These are phyloP conservation scores for Encarsia formosa DNA, from an alignment of 2,888 invertebrate species.

Conservation along the genomic window DNA sequence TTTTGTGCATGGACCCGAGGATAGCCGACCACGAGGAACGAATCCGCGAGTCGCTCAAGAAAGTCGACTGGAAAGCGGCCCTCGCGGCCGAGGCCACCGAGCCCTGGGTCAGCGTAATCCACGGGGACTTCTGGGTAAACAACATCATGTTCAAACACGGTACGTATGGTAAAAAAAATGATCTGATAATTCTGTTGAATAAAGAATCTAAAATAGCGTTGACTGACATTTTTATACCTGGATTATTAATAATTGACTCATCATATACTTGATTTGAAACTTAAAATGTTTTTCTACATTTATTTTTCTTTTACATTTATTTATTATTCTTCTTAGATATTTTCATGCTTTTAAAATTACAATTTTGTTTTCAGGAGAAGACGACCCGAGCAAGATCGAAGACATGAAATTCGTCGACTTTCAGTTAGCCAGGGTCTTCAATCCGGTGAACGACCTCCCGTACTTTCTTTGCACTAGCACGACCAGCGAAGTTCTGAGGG, in stretches of 20 bases:
- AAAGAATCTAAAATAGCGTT: constrained; percentile 28
- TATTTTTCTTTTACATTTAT: not conserved
- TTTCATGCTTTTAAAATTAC: not conserved
- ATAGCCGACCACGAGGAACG: not conserved
- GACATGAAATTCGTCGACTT: constrained; percentile 59
- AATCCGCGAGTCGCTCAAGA: not conserved
- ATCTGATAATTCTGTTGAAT: constrained; percentile 57
- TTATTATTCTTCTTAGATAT: constrained; percentile 33
- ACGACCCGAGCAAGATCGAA: constrained; percentile 39
- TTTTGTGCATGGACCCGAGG: not conserved
- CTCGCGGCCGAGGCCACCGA: constrained; percentile 34
- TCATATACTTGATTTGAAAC: no score
- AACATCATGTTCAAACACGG: constrained; percentile 54
- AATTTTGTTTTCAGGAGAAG: constrained; percentile 26
- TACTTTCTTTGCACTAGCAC: constrained; percentile 58
- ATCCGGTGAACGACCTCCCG: constrained; percentile 54
- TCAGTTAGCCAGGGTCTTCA: constrained; percentile 56
- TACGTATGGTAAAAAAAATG: constrained; percentile 47
- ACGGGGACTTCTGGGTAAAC: constrained; percentile 61
- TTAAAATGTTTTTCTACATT: no score
- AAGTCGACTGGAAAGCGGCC: not conserved
- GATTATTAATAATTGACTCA: no score
- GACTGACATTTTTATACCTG: no score
- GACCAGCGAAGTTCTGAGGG: constrained; percentile 47
- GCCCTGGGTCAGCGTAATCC: constrained; percentile 56